phyloP scores from a whole-genome alignment of 1,140 invertebrate species.

The Temnothorax longispinosus region DNA sequence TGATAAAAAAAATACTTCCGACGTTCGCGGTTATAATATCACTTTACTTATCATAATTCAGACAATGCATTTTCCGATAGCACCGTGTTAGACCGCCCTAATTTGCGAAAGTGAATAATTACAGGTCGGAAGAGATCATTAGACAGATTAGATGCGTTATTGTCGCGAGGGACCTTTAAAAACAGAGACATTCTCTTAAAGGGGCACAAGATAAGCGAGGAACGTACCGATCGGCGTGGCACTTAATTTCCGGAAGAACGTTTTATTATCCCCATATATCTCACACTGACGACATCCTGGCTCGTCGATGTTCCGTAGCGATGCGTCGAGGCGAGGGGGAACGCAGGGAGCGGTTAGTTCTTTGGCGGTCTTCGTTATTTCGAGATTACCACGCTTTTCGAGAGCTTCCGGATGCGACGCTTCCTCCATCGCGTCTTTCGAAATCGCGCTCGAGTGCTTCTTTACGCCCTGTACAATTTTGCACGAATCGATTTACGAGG shows the following conservation, averaged over 20 bases:
- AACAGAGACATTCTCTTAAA: slow-evolving; percentile 7
- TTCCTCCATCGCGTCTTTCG: background rate
- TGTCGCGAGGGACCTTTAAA: background rate
- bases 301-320: background rate
- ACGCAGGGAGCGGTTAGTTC: background rate
- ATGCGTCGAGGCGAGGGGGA: slow-evolving; percentile 3
- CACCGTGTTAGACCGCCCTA: background rate
- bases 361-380: slow-evolving; percentile 1
- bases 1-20: background rate
- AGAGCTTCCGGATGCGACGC: background rate
- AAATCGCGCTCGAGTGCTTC: background rate
- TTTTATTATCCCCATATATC: slow-evolving; percentile 1
- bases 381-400: slow-evolving; percentile 14
- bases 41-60: background rate
- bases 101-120: slow-evolving; percentile 46
- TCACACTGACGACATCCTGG: slow-evolving; percentile 22
- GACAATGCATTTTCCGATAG: background rate
- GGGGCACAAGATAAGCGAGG: background rate
- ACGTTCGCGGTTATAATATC: background rate
- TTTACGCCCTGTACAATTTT: slow-evolving; percentile 17
- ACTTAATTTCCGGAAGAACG: slow-evolving; percentile 37
- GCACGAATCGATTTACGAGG: background rate
- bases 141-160: background rate
- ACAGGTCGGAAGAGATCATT: background rate
- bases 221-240: slow-evolving; percentile 31